These are phyloP conservation scores for Cryptosula pallasiana DNA, from an alignment of 2,888 invertebrate species.

Conservation along the genomic window DNA sequence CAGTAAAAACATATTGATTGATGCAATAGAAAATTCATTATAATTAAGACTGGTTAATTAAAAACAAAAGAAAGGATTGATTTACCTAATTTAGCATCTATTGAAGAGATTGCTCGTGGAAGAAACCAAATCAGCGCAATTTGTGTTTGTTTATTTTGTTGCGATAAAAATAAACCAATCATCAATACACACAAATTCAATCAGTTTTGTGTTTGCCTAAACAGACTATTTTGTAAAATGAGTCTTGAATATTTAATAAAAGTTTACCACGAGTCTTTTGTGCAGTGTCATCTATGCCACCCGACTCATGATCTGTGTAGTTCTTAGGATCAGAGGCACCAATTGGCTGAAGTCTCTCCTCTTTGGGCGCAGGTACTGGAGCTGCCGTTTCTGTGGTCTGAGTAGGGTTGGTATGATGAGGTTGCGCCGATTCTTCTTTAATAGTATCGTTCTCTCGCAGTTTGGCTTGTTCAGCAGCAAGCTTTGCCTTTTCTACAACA, in stretches of 20 bases:
- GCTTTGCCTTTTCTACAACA: conserved; percentile 38
- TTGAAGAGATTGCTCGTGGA: neutral
- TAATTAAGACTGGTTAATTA: neutral
- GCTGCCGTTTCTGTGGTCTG: neutral
- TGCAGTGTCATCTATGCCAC: neutral
- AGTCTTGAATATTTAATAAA: too few relatives aligned
- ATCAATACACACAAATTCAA: too few relatives aligned
- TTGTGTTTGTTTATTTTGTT: too few relatives aligned
- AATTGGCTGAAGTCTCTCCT: conserved; percentile 41
- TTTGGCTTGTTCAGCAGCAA: conserved; percentile 34
- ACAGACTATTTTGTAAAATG: too few relatives aligned
- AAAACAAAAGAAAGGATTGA: neutral
- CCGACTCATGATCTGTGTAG: conserved; percentile 32
- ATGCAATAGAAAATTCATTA: neutral
- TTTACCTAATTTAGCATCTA: neutral
- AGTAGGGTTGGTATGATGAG: neutral
- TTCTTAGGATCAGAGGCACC: conserved; percentile 41
- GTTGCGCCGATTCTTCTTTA: neutral
- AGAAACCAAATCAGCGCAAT: too few relatives aligned
- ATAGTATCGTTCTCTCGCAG: conserved; percentile 37
- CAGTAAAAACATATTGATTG: conserved; percentile 1
- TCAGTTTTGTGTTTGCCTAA: too few relatives aligned
- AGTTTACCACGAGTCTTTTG: neutral
- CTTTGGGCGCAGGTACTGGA: conserved; percentile 23
- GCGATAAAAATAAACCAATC: too few relatives aligned